phyloP scores from a whole-genome alignment of 2,113 vertebrate species.

The Hassar affinis region DNA sequence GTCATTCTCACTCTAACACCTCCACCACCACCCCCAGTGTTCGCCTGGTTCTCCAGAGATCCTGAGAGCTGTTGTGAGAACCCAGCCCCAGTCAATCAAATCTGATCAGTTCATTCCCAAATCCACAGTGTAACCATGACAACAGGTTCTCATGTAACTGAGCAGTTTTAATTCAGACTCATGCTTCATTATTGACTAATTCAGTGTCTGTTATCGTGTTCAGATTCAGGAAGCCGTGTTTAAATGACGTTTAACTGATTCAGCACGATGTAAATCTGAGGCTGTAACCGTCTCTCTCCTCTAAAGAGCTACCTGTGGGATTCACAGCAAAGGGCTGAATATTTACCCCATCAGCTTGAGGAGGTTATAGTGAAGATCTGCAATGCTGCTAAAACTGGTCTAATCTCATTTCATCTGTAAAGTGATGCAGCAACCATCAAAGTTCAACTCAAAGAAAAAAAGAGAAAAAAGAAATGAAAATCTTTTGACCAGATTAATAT shows the following conservation, averaged over 20 bases:
- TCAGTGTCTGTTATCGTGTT: not conserved
- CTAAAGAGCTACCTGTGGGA: not conserved
- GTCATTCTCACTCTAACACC: not conserved
- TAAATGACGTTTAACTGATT: not conserved
- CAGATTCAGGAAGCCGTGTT: not conserved
- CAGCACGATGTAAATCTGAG: not conserved
- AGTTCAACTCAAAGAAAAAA: too few species aligned
- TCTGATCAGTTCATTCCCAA: not conserved
- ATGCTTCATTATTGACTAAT: not conserved
- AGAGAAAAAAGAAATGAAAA: too few species aligned
- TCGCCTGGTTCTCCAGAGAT: not conserved
- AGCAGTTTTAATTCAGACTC: not conserved
- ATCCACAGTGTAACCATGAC: not conserved
- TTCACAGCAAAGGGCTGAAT: not conserved
- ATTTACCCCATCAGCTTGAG: too few species aligned
- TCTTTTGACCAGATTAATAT: too few species aligned
- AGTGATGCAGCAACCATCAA: too few species aligned
- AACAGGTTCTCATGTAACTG: not conserved
- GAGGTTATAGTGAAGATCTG: too few species aligned
- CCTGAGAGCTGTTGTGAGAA: too few species aligned
- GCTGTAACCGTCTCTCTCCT: not conserved
- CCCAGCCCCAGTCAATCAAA: not conserved
- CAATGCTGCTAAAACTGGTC: too few species aligned
- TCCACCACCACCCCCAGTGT: too few species aligned
- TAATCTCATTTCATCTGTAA: too few species aligned